These are phyloP conservation scores for Callithrix jacchus DNA, from an alignment of 2,113 vertebrate genomes.

Conservation along the genomic window DNA sequence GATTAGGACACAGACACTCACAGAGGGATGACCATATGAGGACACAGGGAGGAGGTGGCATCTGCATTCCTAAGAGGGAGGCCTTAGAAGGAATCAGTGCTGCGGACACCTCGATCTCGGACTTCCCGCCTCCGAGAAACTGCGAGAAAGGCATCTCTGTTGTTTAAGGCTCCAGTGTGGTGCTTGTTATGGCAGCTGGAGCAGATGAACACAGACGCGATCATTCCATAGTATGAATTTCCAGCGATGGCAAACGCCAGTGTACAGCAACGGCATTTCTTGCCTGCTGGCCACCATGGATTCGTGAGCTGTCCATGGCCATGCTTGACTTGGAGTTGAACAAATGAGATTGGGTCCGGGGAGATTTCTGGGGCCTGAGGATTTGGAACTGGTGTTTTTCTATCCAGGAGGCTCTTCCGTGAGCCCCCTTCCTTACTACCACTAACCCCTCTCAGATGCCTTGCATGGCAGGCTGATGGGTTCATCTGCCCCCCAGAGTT, in stretches of 20 bases:
- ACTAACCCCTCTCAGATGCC: accelerated
- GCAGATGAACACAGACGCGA: accelerated
- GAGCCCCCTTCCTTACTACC: too few relatives aligned
- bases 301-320: accelerated
- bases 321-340: background rate
- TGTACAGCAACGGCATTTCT: accelerated
- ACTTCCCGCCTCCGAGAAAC: background rate
- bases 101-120: accelerated
- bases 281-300: background rate
- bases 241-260: accelerated
- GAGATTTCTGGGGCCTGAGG: background rate
- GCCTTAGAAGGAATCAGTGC: background rate
- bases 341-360: background rate
- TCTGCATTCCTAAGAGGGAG: background rate
- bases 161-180: accelerated
- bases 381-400: background rate
- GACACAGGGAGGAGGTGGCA: background rate
- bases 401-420: background rate
- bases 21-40: accelerated
- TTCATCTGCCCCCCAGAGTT: too few relatives aligned
- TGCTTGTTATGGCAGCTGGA: accelerated
- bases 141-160: background rate
- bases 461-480: background rate
- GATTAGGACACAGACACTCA: background rate
- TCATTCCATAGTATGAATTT: accelerated